Conservation (phyloP, 2,797 vertebrate genomes). For the Setipinna tenuifilis region DNA sequence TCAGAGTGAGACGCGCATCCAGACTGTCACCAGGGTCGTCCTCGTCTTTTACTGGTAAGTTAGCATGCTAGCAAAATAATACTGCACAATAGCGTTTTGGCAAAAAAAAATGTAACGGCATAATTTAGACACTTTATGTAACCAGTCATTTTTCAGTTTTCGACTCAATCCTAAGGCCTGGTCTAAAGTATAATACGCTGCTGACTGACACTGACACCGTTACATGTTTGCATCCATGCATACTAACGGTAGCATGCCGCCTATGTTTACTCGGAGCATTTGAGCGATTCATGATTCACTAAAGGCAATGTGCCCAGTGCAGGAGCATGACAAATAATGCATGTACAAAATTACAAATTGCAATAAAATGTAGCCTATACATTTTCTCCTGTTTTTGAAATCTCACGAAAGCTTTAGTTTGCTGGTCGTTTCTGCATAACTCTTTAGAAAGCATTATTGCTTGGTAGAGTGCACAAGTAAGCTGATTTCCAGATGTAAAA, state of each 20-base stretch:
- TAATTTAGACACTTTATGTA: background rate
- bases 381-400: background rate
- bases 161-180: background rate
- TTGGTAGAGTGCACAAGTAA: too few relatives aligned
- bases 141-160: background rate
- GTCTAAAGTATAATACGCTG: background rate
- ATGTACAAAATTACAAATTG: background rate
- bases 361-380: background rate
- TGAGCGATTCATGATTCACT: background rate
- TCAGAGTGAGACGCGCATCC: background rate
- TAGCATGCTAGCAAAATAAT: constrained; percentile 19
- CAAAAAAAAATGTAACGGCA: background rate
- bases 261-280: background rate
- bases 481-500: too few relatives aligned
- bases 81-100: background rate
- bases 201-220: background rate
- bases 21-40: background rate
- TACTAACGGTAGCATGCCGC: background rate
- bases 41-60: background rate
- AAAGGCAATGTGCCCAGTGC: background rate
- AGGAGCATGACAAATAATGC: too few relatives aligned
- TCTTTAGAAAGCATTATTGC: too few relatives aligned
- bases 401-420: background rate
- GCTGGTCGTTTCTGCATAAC: background rate
- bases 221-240: background rate